These are phyloP conservation scores for Petrolisthes cinctipes DNA, from an alignment of 2,888 invertebrate species.

Conservation along the genomic window DNA sequence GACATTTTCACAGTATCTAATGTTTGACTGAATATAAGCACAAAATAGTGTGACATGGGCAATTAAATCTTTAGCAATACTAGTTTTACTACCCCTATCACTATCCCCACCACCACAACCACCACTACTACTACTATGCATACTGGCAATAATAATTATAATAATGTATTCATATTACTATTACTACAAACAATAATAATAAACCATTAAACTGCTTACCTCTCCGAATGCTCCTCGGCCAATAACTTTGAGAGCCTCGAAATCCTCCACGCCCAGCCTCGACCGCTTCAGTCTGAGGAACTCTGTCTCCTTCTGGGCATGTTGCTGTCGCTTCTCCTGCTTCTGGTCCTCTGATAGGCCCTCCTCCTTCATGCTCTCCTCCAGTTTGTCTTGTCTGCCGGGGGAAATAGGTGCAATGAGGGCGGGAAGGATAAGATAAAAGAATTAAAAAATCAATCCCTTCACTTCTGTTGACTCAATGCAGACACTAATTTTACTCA, in stretches of 20 bases:
- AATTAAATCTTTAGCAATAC: too few relatives aligned
- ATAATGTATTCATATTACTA: too few relatives aligned
- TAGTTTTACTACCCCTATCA: too few relatives aligned
- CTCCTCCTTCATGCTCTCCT: slow-evolving; percentile 96
- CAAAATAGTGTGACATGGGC: too few relatives aligned
- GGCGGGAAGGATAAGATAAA: background rate
- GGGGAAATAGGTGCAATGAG: background rate
- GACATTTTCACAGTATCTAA: too few relatives aligned
- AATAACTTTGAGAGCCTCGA: slow-evolving; percentile 94
- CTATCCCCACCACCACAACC: too few relatives aligned
- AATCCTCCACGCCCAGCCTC: slow-evolving; percentile 96
- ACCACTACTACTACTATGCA: too few relatives aligned
- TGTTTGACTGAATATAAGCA: too few relatives aligned
- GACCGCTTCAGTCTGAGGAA: slow-evolving; percentile 96
- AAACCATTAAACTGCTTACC: slow-evolving; percentile 68
- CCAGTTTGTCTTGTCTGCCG: slow-evolving; percentile 75
- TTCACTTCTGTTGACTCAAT: background rate
- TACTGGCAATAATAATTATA: too few relatives aligned
- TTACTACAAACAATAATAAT: background rate
- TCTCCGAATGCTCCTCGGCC: slow-evolving; percentile 94
- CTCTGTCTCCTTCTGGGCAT: slow-evolving; percentile 98
- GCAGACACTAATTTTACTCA: background rate
- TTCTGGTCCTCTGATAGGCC: slow-evolving; percentile 94
- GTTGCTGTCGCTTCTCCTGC: slow-evolving; percentile 92
- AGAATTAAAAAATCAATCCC: background rate